Evolutionary conservation across 2,797 vertebrate species (phyloP), one percentile per base, ranked within the genome.

Genomic region (Todus mexicanus): DNA sequence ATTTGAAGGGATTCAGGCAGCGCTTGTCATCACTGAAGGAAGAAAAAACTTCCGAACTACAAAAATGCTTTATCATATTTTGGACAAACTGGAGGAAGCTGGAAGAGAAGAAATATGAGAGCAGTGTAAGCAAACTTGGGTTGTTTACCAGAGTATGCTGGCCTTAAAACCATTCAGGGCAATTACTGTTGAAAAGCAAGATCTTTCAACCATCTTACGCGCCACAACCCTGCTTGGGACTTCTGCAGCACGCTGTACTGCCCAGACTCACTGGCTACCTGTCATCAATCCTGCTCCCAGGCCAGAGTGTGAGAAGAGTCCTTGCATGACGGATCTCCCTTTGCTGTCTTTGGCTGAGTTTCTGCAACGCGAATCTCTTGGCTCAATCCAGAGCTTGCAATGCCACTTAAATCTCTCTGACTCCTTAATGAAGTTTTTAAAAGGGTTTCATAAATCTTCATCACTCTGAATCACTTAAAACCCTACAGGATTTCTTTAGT

Each of bases 371-470:
- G 78, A 92, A 89, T 91, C 78, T 93, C 69, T 76, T 56, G 73
- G 69, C 75, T 94, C 59, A 29, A 12, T 5, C n/a, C 47, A 77
- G 59, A 66, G 63, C 75, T 85, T 80, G 20, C 12, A 7, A 89
- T 68, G 84, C 86, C 82, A 84, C 81, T 95, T 94, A 93, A 89
- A 92, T 87, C 75, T 61, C 78, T 89, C 73, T 94, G 92, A 85
- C 84, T 90, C 54, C 60, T 93, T 93, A 92, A 93, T 85, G 78
- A 94, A 94, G 89, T 92, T 92, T 95, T 91, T 77, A 87, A 90
- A 96, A 89, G 88, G 81, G 61, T 84, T 94, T 89, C 84, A 92
- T 96, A 95, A 95, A 94, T 93, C 92, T 94, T 94, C 78, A 92
- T 87, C 86, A 77, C 35, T 56, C 61, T 51, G 72, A 77, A 85